A percentile compares a stretch with the other conserved stretches of the same genome.
These are phyloP conservation scores for Upupa epops DNA, from an alignment of 2,113 vertebrate genomes.

Conservation along the genomic window DNA sequence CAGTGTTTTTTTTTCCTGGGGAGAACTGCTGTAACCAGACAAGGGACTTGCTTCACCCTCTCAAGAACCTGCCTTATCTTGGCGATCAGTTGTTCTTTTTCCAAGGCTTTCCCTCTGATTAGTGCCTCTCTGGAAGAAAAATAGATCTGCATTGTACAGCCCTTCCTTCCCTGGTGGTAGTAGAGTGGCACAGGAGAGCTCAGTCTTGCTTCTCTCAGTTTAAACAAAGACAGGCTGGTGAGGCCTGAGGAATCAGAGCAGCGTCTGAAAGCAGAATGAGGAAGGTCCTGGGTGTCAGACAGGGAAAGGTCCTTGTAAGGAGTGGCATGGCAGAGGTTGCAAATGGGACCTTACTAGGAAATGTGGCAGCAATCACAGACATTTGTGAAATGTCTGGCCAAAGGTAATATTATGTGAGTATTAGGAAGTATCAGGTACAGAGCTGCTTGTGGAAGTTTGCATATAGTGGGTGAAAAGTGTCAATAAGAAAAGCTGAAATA, in stretches of 20 bases:
- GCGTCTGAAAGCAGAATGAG: not conserved
- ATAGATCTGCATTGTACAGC: not conserved
- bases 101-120: not conserved
- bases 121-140: not conserved
- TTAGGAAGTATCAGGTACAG: not conserved
- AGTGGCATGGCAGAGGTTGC: not conserved
- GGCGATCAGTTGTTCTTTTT: not conserved
- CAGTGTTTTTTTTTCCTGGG: not conserved
- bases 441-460: not conserved
- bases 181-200: not conserved
- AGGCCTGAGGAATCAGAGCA: accelerated
- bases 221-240: not conserved
- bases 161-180: accelerated
- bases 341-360: not conserved
- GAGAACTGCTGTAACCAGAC: not conserved
- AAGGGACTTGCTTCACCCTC: not conserved
- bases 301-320: not conserved
- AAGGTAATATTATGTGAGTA: not conserved
- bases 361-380: not conserved
- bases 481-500: not conserved
- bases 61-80: not conserved
- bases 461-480: not conserved
- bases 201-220: not conserved
- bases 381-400: not conserved
- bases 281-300: not conserved